phyloP scores from a whole-genome alignment of 2,888 invertebrate genomes.

The Busseola fusca region DNA sequence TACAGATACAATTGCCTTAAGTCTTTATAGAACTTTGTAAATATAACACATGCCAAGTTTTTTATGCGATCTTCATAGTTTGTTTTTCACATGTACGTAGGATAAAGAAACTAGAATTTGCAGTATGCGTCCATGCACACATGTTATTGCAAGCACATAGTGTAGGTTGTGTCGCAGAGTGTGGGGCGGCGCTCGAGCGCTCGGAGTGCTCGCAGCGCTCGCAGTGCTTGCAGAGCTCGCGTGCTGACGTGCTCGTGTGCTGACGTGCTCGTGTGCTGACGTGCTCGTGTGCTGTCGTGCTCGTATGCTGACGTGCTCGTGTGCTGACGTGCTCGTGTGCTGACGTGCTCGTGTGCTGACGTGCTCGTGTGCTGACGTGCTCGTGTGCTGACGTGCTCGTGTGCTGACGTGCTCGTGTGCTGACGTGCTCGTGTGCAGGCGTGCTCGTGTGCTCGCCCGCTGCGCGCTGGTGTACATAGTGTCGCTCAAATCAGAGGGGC shows the following conservation, averaged over 20 bases:
- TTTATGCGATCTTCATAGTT: conserved; percentile 56
- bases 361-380: background rate
- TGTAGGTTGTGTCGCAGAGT: conserved; percentile 24
- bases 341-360: background rate
- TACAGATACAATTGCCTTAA: conserved; percentile 55
- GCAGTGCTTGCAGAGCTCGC: conserved; percentile 4
- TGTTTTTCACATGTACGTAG: conserved; percentile 42
- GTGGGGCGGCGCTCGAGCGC: conserved; percentile 18
- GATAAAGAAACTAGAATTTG: conserved; percentile 33
- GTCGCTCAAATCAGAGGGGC: conserved; percentile 70
- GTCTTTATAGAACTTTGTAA: conserved; percentile 53
- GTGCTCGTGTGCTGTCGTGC: too few species aligned
- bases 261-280: background rate
- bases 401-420: background rate
- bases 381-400: background rate
- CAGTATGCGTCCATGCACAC: conserved; percentile 52
- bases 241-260: background rate
- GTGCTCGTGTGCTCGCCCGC: conserved; percentile 36
- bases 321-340: conserved; percentile 22
- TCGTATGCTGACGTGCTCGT: too few species aligned
- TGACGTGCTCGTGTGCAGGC: background rate
- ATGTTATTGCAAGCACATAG: conserved; percentile 21
- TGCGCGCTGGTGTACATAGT: conserved; percentile 75
- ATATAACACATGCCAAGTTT: conserved; percentile 58
- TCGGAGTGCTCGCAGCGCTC: conserved; percentile 5